Conservation (phyloP, 2,113 vertebrate species). For the Callionymus lyra region DNA sequence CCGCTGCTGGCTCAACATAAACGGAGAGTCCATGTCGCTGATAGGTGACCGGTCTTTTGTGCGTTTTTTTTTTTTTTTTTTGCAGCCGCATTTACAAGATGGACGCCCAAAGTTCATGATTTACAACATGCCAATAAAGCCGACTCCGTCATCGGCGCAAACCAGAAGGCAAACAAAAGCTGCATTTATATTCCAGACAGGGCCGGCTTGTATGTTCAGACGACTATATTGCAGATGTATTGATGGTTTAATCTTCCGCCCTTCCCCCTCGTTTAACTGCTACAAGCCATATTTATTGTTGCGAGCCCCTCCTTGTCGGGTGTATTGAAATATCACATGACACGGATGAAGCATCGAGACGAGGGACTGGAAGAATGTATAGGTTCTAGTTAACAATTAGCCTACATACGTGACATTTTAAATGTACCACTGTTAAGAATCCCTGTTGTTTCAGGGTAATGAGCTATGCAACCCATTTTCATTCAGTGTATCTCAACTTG, state of each 20-base stretch:
- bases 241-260: conserved; percentile 35
- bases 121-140: conserved; percentile 55
- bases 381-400: conserved; percentile 1
- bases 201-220: conserved; percentile 32
- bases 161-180: conserved; percentile 46
- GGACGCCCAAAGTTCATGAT: conserved; percentile 62
- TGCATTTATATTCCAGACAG: conserved; percentile 44
- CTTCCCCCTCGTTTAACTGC: conserved; percentile 45
- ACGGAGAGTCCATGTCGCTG: no score
- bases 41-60: no score
- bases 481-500: conserved; percentile 23
- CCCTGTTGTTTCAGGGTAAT: conserved; percentile 15
- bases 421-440: conserved; percentile 9
- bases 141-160: conserved; percentile 22
- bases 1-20: no score
- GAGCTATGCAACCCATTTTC: conserved; percentile 32
- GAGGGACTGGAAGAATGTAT: conserved; percentile 1
- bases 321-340: conserved; percentile 48
- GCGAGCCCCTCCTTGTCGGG: conserved; percentile 46
- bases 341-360: conserved; percentile 15
- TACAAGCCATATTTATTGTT: conserved; percentile 29
- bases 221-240: conserved; percentile 42
- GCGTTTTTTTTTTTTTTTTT: conserved; percentile 4
- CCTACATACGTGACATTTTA: conserved; percentile 12
- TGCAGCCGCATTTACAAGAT: conserved; percentile 11